A percentile compares a stretch with the other conserved stretches of the same genome.
Evolutionary conservation across 2,113 vertebrate species (phyloP).

Genomic region (Chaenogobius annularis): DNA sequence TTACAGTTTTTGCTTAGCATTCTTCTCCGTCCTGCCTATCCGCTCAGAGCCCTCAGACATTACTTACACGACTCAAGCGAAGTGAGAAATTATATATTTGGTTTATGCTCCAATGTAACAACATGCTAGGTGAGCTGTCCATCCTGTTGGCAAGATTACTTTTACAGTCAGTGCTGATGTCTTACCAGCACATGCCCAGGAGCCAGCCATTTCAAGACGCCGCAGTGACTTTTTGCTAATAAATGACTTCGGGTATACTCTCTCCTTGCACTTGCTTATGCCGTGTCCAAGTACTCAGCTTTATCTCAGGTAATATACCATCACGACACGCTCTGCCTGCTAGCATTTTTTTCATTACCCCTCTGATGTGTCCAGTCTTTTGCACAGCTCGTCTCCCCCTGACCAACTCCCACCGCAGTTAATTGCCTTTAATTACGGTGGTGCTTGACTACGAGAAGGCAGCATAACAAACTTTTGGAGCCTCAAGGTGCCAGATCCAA

Average conservation of each 20-base stretch:
- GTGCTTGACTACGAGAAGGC: constrained; percentile 25
- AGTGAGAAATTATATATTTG: constrained; percentile 32
- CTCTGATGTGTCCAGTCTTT: constrained; percentile 20
- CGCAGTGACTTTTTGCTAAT: constrained; percentile 19
- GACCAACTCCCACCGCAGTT: constrained; percentile 6
- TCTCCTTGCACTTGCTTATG: constrained; percentile 29
- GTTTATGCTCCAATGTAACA: constrained; percentile 31
- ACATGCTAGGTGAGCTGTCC: constrained; percentile 30
- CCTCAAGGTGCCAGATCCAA: constrained; percentile 25
- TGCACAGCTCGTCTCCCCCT: constrained; percentile 10
- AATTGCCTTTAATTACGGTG: constrained; percentile 43
- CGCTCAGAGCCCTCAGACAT: not conserved
- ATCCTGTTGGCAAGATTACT: constrained; percentile 45
- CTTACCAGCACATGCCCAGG: constrained; percentile 22
- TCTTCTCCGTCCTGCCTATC: not conserved
- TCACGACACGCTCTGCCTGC: constrained; percentile 27
- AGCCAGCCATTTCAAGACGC: constrained; percentile 35
- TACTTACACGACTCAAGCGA: not conserved
- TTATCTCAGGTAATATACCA: constrained; percentile 31
- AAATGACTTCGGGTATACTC: constrained; percentile 20
- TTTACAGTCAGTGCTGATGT: constrained; percentile 24
- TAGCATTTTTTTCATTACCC: constrained; percentile 16
- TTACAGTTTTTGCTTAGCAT: not conserved
- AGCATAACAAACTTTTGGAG: constrained; percentile 19
- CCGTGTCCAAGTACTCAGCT: constrained; percentile 5